Base-by-base conservation (phyloP, 2,888 invertebrate species). In the Hedychridium roseum region DNA sequence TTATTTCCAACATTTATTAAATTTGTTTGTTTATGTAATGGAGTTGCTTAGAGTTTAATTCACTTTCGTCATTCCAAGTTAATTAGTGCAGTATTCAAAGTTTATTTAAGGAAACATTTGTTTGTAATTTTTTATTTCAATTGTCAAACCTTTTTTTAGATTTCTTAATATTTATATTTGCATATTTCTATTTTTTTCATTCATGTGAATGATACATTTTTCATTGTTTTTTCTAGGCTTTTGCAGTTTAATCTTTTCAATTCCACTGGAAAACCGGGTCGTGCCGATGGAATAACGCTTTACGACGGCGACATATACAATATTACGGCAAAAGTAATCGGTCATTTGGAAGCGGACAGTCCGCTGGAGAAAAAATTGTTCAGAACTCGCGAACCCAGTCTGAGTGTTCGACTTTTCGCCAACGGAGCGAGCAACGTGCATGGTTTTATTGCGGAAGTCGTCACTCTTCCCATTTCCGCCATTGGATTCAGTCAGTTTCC, bases 391-490 rank as follows among this genome's bases (percentile, higher is more conserved):
- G 87, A 89, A 14, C 86, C 92, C 0, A 92, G 92, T 64, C 79
- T 99, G 60, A 95, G 95, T 67, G 83, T 99, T 1, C 91, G 94
- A 70, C 79, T 98, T 14, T 93, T 96, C 70, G 96, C 97, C 0
- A 97, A 96, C 63, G 96, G 97, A 16, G 97, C 97, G 1, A 93
- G 95, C 18, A 89, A 89, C n/a, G 85, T 86, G 11, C 92, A 96
- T 78, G 99, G 99, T 16, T 99, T 99, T 73, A 91, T 99, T 55
- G 99, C 98, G 11, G 98, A 99, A 82, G 88, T 99, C 39, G 91
- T 97, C 1, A 95, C 96, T 0, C 81, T 97, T 28, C 98, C 99
- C 0, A 92, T 94, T 70, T 93, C 94, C 31, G 91, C 91, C 4
- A 90, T 93, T 75, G 92, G 91, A 70, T 89, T 92, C 67, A 91